Evolutionary conservation across 2,797 vertebrate genomes (phyloP).

Genomic region (Takifugu ocellatus): DNA sequence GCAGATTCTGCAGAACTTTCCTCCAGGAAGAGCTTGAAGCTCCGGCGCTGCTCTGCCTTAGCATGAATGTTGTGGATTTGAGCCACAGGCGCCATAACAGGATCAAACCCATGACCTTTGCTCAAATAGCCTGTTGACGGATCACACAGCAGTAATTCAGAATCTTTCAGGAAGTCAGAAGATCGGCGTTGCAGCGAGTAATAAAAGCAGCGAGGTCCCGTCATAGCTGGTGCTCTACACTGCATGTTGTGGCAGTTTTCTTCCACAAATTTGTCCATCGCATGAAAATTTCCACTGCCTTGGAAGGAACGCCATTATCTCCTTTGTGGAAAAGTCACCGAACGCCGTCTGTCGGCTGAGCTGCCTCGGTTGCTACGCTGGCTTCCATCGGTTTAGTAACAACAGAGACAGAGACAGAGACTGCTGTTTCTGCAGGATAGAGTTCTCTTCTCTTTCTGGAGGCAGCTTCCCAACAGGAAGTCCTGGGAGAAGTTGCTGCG

Average conservation of each 20-base stretch:
- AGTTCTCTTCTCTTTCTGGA: background rate
- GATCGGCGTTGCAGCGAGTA: background rate
- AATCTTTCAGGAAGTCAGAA: background rate
- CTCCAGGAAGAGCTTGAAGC: constrained; percentile 13
- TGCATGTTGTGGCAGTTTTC: too few relatives aligned
- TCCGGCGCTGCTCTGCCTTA: constrained; percentile 8
- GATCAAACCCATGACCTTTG: background rate
- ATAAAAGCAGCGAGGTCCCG: background rate
- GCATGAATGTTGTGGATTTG: background rate
- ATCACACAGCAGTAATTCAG: background rate
- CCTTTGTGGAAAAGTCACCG: too few relatives aligned
- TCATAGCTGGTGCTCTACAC: background rate
- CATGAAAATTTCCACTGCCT: too few relatives aligned
- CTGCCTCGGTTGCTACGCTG: background rate
- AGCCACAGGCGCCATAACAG: background rate
- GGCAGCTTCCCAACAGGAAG: background rate
- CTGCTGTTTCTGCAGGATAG: background rate
- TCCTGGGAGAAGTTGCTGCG: background rate
- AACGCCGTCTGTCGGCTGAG: too few relatives aligned
- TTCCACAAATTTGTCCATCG: too few relatives aligned
- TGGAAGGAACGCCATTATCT: too few relatives aligned
- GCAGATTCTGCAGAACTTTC: constrained; percentile 1
- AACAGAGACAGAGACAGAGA: too few relatives aligned
- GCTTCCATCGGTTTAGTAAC: background rate
- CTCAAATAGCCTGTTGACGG: background rate